These are phyloP conservation scores for Phaenicophaeus curvirostris DNA, from an alignment of 2,797 vertebrate genomes.

Conservation along the genomic window DNA sequence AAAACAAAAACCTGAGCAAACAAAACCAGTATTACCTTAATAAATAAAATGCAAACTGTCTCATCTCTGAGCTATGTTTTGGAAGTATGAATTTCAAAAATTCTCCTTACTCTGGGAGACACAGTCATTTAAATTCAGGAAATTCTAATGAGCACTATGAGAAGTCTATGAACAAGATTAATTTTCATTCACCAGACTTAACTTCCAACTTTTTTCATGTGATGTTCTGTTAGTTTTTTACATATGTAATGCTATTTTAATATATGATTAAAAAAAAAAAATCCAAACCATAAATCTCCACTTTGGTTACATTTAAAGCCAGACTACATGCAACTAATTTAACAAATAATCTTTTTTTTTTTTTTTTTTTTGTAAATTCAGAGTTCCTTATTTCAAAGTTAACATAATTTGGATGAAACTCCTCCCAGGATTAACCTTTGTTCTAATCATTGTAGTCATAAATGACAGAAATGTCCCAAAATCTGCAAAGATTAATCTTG, in stretches of 20 bases:
- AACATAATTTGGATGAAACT: constrained; percentile 67
- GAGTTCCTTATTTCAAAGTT: constrained; percentile 51
- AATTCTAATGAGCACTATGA: not conserved
- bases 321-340: not conserved
- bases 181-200: constrained; percentile 19
- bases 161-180: not conserved
- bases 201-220: not conserved
- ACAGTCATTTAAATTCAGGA: not conserved
- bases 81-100: not conserved
- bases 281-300: not conserved
- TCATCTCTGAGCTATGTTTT: not conserved
- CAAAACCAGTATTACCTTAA: not conserved
- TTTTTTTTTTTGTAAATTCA: not conserved
- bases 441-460: constrained; percentile 60
- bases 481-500: constrained; percentile 78
- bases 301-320: not conserved
- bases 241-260: not conserved
- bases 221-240: not conserved
- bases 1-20: not conserved
- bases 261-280: not conserved
- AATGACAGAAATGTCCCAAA: constrained; percentile 63
- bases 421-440: constrained; percentile 70
- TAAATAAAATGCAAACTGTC: not conserved
- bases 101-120: not conserved
- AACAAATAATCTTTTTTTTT: not conserved